Evolutionary conservation across 1,140 invertebrate genomes (phyloP).

Genomic region (Druon quercuslanigerum): DNA sequence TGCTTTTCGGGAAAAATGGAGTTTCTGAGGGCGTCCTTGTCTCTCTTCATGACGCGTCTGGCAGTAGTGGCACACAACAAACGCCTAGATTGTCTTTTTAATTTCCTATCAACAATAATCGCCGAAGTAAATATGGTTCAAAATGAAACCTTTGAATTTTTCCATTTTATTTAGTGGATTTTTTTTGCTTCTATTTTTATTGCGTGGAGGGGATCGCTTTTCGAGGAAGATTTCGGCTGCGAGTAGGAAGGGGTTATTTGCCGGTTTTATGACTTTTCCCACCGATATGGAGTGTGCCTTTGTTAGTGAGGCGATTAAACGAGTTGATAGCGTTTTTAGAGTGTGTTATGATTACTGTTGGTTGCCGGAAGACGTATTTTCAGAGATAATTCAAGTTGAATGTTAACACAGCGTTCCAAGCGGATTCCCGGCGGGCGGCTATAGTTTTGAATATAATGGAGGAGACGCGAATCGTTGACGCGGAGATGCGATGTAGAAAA

Average conservation of each 20-base stretch:
- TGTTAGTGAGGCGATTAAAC: slow-evolving; percentile 34
- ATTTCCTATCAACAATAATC: neutral
- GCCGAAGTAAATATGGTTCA: neutral
- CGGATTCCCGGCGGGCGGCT: neutral
- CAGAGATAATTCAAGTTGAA: slow-evolving; percentile 1
- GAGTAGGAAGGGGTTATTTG: slow-evolving; percentile 27
- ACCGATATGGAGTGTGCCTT: slow-evolving; percentile 29
- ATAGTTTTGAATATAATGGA: neutral
- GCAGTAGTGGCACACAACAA: slow-evolving; percentile 14
- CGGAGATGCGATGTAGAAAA: slow-evolving; percentile 34
- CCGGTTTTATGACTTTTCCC: slow-evolving; percentile 45
- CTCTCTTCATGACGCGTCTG: slow-evolving; percentile 49
- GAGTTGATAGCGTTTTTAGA: neutral
- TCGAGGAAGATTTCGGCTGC: too few species aligned
- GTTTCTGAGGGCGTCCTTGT: slow-evolving; percentile 54
- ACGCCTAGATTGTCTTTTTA: neutral
- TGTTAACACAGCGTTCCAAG: neutral
- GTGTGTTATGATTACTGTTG: neutral
- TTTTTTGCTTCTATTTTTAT: neutral
- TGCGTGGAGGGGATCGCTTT: neutral
- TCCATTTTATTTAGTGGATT: neutral
- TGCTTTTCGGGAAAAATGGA: slow-evolving; percentile 49
- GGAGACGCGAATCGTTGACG: neutral
- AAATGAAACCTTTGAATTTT: neutral
- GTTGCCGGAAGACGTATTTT: neutral